A percentile compares a stretch with the other conserved stretches of the same genome.
Evolutionary conservation across 1,140 invertebrate species (phyloP).

Genomic region (Aphaenogaster floridana): DNA sequence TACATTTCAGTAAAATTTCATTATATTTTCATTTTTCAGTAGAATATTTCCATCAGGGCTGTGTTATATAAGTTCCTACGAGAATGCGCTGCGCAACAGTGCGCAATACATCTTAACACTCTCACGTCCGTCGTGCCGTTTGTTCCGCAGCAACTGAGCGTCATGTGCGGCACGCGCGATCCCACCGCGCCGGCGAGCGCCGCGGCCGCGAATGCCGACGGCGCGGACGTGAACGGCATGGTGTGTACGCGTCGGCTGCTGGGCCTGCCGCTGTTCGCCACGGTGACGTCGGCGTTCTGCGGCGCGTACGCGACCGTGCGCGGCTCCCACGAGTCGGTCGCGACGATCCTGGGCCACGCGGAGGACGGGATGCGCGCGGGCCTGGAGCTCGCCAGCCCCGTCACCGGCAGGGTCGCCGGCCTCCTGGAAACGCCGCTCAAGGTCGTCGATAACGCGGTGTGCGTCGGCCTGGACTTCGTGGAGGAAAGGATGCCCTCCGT

Average conservation of each 20-base stretch:
- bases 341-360: conserved; percentile 69
- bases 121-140: neutral
- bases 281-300: conserved; percentile 69
- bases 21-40: too few species aligned
- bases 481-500: conserved; percentile 86
- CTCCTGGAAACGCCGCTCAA: conserved; percentile 85
- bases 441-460: conserved; percentile 85
- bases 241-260: conserved; percentile 68
- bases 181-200: conserved; percentile 49
- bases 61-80: too few species aligned
- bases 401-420: conserved; percentile 74
- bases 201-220: neutral
- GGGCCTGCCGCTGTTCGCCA: conserved; percentile 72
- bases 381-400: conserved; percentile 75
- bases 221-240: conserved; percentile 39
- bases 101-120: too few species aligned
- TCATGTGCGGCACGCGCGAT: conserved; percentile 75
- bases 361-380: conserved; percentile 77
- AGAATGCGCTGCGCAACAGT: too few species aligned
- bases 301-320: conserved; percentile 75
- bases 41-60: too few species aligned
- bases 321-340: conserved; percentile 74
- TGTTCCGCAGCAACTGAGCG: conserved; percentile 77
- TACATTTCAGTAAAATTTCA: too few species aligned
- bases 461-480: conserved; percentile 85